phyloP scores from a whole-genome alignment of 2,113 vertebrate species.

The Prochilodus magdalenae region DNA sequence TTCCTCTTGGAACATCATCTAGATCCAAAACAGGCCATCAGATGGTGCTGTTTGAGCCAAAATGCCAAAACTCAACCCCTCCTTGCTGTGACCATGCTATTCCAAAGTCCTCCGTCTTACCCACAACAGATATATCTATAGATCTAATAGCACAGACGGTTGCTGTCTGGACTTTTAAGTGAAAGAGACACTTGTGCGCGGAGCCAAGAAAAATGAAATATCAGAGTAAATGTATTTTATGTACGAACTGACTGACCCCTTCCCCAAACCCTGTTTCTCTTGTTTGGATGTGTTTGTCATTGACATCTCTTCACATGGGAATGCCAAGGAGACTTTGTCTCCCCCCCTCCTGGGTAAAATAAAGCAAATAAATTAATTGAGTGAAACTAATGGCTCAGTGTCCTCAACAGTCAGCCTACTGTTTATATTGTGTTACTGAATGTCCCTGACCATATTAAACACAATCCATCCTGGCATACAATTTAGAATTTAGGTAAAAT shows the following conservation, averaged over 20 bases:
- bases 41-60: slow-evolving; percentile 20
- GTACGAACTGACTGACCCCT: slow-evolving; percentile 70
- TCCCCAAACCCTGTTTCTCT: slow-evolving; percentile 62
- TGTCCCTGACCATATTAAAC: too few relatives aligned
- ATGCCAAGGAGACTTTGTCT: slow-evolving; percentile 74
- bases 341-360: slow-evolving; percentile 76
- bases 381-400: neutral
- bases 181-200: slow-evolving; percentile 65
- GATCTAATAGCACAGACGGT: slow-evolving; percentile 81
- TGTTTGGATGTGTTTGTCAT: slow-evolving; percentile 80
- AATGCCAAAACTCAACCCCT: slow-evolving; percentile 5
- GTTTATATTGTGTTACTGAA: too few relatives aligned
- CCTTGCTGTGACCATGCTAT: slow-evolving; percentile 47
- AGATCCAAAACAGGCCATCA: slow-evolving; percentile 59
- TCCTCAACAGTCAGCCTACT: neutral
- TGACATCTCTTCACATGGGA: slow-evolving; percentile 82
- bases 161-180: slow-evolving; percentile 74
- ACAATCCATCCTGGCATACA: too few relatives aligned
- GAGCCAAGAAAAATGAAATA: slow-evolving; percentile 66
- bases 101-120: slow-evolving; percentile 62
- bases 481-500: too few relatives aligned
- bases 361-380: slow-evolving; percentile 69
- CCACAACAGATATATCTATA: slow-evolving; percentile 78
- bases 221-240: slow-evolving; percentile 86
- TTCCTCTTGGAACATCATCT: slow-evolving; percentile 97